Base-by-base conservation (phyloP, 2,113 vertebrate species). In the Malurus cyaneus region DNA sequence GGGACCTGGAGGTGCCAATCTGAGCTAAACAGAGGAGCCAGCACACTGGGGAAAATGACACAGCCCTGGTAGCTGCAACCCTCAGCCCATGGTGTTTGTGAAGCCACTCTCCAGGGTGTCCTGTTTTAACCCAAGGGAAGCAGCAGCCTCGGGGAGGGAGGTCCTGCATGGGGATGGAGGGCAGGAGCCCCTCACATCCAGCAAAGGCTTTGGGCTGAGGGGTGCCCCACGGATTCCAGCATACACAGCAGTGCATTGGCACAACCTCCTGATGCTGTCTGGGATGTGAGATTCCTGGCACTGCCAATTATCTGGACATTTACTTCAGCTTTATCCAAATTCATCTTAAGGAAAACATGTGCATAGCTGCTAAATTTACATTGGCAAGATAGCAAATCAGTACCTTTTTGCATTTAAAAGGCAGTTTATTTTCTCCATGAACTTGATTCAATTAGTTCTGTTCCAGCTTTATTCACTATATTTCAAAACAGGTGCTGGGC, bases 201-300 rank as follows among this genome's bases (percentile, higher is more conserved):
- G 46, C 11, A 26, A 54, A 78, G 65, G 14, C 25, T 85, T 72
- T 49, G 46, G 60, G 50, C 54, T 47, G 50, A 69, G 59, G n/a
- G n/a, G 17, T 6, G 31, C 5, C 56, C 41, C 8, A 12, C 21
- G 19, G 56, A 41, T 41, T 44, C 49, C 46, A 34, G 41, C 57
- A 52, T 7, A 18, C 2, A 2, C 1, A 4, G 44, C 39, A 82
- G 34, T 1, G 3, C 17, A 5, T 9, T 44, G 41, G 62, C 65
- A 50, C 19, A 53, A 1, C 17, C 42, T 49, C 41, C 66, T 12
- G 26, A 19, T n/a, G 53, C 66, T 8, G 4, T 21, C 29, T 60
- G 50, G 29, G 36, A 80, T 0, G 4, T 13, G 44, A 70, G 18
- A 18, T 65, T 61, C 24, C 49, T 4, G 0, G 36, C n/a, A 6